Conservation (phyloP, 2,113 vertebrate species). For the Choloepus hoffmanni region DNA sequence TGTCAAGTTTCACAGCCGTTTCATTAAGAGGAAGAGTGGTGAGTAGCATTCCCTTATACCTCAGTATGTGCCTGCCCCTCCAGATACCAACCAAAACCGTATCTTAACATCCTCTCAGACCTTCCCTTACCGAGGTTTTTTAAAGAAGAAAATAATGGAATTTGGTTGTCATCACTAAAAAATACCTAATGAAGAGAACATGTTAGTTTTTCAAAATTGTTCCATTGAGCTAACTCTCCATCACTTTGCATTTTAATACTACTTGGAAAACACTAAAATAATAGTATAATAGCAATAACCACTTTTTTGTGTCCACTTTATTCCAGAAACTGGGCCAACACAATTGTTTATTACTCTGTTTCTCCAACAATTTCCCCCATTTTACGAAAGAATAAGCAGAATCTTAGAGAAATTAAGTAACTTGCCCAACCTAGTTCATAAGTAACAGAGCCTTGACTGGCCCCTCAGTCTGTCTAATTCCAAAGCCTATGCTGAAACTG, state of each 20-base stretch:
- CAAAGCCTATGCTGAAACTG: neutral
- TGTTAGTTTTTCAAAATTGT: neutral
- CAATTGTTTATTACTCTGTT: neutral
- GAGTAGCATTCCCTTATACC: neutral
- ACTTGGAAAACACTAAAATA: neutral
- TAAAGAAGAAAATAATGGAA: neutral
- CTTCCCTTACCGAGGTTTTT: too few relatives aligned
- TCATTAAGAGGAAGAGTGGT: neutral
- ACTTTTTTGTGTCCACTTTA: neutral
- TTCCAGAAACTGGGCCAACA: neutral
- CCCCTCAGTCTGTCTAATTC: neutral
- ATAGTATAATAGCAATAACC: neutral
- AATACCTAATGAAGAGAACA: neutral
- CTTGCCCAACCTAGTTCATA: neutral
- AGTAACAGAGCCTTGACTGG: neutral
- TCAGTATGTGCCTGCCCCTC: fast-evolving
- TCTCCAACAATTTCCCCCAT: neutral
- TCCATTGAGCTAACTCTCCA: neutral
- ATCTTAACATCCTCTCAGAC: neutral
- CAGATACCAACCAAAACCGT: neutral
- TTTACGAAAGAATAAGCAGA: neutral
- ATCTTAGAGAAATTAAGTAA: neutral
- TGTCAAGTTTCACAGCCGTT: neutral
- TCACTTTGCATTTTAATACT: neutral
- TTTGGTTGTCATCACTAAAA: neutral